Evolutionary conservation across 2,113 vertebrate genomes (phyloP).

Genomic region (Apus apus): DNA sequence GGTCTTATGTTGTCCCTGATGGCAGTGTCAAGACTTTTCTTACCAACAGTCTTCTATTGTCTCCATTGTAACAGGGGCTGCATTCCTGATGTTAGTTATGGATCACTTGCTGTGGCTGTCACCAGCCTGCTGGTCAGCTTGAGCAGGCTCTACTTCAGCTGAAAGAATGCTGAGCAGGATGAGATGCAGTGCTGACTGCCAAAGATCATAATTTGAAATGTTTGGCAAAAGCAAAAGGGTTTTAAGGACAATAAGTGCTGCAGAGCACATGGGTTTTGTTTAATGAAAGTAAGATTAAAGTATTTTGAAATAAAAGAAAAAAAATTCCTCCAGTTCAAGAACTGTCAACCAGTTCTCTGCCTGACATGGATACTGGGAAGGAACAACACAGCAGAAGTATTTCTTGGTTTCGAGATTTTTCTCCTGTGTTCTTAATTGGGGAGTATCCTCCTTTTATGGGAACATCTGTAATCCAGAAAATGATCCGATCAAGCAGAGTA

Average conservation of each 20-base stretch:
- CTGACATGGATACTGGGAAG: neutral
- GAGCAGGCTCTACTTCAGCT: neutral
- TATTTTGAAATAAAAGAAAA: neutral
- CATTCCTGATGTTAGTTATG: accelerated
- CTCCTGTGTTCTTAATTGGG: neutral
- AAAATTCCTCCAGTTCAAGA: neutral
- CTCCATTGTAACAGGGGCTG: neutral
- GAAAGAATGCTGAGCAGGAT: too few species aligned
- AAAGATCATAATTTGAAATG: neutral
- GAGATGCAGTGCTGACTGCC: too few species aligned
- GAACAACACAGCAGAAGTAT: neutral
- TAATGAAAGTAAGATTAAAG: neutral
- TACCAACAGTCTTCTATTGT: neutral
- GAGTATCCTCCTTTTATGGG: neutral
- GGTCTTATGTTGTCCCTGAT: neutral
- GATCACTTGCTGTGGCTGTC: neutral
- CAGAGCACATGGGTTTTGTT: neutral
- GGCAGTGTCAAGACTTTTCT: neutral
- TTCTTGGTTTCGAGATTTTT: neutral
- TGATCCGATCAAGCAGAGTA: neutral
- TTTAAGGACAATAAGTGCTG: neutral
- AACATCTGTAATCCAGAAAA: neutral
- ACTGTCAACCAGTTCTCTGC: neutral
- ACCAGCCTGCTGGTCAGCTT: neutral
- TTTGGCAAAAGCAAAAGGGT: neutral